Evolutionary conservation across 2,797 vertebrate species (phyloP).

Genomic region (Gymnothorax javanicus): DNA sequence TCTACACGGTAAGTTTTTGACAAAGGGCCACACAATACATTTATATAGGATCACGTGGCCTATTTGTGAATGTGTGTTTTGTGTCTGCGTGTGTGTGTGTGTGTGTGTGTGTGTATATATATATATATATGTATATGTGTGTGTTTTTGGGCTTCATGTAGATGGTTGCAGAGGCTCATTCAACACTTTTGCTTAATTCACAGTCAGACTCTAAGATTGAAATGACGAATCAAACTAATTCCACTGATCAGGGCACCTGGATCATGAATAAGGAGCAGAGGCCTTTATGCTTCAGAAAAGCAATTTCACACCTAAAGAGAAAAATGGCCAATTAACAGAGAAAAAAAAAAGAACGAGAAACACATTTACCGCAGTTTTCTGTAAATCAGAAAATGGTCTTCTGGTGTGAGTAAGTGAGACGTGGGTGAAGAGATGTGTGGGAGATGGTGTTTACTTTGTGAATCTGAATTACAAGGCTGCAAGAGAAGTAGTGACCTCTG

Average conservation of each 20-base stretch:
- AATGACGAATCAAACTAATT: not conserved
- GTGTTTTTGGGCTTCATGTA: too few species aligned
- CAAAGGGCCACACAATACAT: too few species aligned
- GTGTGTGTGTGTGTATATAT: too few species aligned
- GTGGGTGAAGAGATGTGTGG: not conserved
- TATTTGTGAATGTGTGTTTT: too few species aligned
- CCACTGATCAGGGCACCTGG: not conserved
- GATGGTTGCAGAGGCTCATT: too few species aligned
- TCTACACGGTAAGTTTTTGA: not conserved
- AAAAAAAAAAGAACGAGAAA: not conserved
- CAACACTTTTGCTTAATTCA: too few species aligned
- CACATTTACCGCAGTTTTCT: not conserved
- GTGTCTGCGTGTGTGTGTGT: too few species aligned
- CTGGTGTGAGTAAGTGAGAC: not conserved
- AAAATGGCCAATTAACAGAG: not conserved
- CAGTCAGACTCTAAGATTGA: too few species aligned
- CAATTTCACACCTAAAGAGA: not conserved
- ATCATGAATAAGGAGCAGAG: not conserved
- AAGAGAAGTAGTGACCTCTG: not conserved
- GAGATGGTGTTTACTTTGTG: not conserved
- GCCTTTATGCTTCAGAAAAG: too few species aligned
- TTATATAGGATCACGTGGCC: not conserved
- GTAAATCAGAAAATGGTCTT: not conserved
- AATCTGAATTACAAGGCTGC: not conserved
- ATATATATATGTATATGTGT: too few species aligned